Percentiles rank a stretch among this genome's conserved stretches.
phyloP scores from a whole-genome alignment of 2,797 vertebrate species.

The Chrosomus eos region DNA sequence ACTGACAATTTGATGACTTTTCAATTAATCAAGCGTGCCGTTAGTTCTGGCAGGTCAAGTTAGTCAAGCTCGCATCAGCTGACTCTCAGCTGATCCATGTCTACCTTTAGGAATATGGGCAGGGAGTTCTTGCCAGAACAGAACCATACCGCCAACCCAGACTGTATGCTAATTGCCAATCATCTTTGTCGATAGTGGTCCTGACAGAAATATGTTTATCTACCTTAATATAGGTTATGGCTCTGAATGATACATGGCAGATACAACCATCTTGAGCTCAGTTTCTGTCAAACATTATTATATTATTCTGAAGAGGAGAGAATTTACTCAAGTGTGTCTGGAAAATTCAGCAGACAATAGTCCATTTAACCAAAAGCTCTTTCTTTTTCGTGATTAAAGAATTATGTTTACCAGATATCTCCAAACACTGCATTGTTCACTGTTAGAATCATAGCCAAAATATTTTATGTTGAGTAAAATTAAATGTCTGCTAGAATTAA shows the following conservation, averaged over 20 bases:
- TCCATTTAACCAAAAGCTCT: background rate
- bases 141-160: no score
- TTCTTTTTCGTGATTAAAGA: background rate
- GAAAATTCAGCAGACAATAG: background rate
- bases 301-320: background rate
- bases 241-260: background rate
- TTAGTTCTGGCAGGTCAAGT: no score
- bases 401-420: background rate
- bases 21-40: no score
- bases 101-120: no score
- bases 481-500: background rate
- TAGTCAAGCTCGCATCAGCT: no score
- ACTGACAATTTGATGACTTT: no score
- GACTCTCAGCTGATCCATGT: no score
- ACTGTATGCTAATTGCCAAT: no score
- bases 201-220: background rate
- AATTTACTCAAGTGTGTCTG: background rate
- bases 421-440: conserved; percentile 1
- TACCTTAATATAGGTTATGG: background rate
- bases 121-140: no score
- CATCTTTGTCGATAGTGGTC: no score
- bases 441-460: background rate
- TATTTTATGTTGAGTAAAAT: background rate
- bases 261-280: background rate
- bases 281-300: background rate